A percentile compares a stretch with the other conserved stretches of the same genome.
These are phyloP conservation scores for Sarcoramphus papa DNA, from an alignment of 2,797 vertebrate genomes.

Conservation along the genomic window DNA sequence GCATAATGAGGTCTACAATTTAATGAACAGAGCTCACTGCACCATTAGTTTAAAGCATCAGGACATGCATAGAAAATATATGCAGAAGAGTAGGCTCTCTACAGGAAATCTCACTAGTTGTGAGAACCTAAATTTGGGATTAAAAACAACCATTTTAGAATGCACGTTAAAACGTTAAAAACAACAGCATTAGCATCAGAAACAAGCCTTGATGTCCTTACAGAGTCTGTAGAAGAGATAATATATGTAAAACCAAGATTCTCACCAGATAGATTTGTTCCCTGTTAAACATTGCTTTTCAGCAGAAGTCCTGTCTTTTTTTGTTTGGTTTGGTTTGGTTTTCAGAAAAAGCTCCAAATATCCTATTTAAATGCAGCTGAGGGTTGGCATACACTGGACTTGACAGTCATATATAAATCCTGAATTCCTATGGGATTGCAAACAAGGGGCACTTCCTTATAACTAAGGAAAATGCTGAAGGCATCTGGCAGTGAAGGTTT, in stretches of 20 bases:
- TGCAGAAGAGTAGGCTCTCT: background rate
- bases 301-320: background rate
- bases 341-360: background rate
- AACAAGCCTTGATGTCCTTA: conserved; percentile 7
- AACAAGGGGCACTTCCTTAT: background rate
- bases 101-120: conserved; percentile 3
- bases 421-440: background rate
- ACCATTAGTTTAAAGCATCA: background rate
- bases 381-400: background rate
- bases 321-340: background rate
- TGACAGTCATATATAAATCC: background rate
- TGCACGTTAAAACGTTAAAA: background rate
- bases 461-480: background rate
- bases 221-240: background rate
- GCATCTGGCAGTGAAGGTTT: background rate
- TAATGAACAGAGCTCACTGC: background rate
- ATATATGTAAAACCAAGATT: conserved; percentile 12
- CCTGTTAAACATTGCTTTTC: background rate
- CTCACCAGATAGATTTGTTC: background rate
- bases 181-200: conserved; percentile 42
- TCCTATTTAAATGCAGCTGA: conserved; percentile 17
- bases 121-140: conserved; percentile 36
- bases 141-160: background rate
- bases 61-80: background rate
- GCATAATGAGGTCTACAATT: background rate